Percentiles rank a stretch among this genome's conserved stretches.
phyloP scores from a whole-genome alignment of 2,888 invertebrate genomes.

The Philopedon plagiatum region DNA sequence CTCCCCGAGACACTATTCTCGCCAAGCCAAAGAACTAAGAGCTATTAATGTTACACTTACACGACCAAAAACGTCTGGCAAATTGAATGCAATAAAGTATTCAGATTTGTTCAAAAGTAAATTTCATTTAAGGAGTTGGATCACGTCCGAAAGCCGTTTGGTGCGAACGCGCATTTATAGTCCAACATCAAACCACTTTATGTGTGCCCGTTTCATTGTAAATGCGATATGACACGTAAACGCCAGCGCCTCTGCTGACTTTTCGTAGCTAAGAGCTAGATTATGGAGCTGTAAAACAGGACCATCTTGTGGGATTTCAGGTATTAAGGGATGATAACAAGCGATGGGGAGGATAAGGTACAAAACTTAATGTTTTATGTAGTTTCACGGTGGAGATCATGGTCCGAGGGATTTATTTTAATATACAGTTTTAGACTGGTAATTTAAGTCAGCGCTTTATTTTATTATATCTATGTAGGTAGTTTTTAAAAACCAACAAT shows the following conservation, averaged over 20 bases:
- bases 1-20: neutral
- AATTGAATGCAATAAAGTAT: conserved; percentile 31
- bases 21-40: neutral
- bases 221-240: conserved; percentile 55
- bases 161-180: conserved; percentile 55
- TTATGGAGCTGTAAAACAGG: conserved; percentile 21
- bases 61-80: conserved; percentile 10
- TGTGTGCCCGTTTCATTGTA: conserved; percentile 55
- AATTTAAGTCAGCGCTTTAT: no score
- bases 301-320: conserved; percentile 5
- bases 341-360: conserved; percentile 3
- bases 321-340: conserved; percentile 2
- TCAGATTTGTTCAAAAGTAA: conserved; percentile 53
- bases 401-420: neutral
- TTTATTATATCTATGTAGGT: no score
- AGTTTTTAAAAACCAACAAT: no score
- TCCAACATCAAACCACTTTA: conserved; percentile 57
- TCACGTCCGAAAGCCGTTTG: conserved; percentile 57
- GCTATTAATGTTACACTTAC: conserved; percentile 19
- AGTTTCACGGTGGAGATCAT: neutral
- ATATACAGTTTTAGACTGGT: no score
- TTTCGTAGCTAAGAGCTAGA: conserved; percentile 13
- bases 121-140: conserved; percentile 55
- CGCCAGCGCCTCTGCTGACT: conserved; percentile 10
- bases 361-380: neutral